Evolutionary conservation across 2,113 vertebrate species (phyloP).

Genomic region (Illadopsis cleaveri): DNA sequence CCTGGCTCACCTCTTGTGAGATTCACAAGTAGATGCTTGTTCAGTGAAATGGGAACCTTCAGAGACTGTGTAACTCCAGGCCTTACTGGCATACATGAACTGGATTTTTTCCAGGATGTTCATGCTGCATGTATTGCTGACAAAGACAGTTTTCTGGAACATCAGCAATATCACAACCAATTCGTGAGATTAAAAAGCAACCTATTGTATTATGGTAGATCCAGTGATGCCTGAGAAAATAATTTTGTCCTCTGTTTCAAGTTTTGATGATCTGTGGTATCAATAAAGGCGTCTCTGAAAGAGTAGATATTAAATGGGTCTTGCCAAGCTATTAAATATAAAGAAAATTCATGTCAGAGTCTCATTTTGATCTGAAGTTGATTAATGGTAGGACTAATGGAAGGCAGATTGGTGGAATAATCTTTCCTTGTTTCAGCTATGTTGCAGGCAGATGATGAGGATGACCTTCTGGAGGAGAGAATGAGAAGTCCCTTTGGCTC

Average conservation of each 20-base stretch:
- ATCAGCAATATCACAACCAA: background rate
- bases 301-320: background rate
- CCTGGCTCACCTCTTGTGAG: background rate
- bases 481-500: slow-evolving; percentile 99
- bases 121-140: background rate
- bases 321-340: background rate
- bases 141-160: background rate
- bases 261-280: background rate
- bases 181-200: slow-evolving; percentile 10
- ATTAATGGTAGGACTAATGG: background rate
- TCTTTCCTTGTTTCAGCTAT: slow-evolving; percentile 80
- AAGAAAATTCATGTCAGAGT: background rate
- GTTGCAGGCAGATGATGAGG: slow-evolving; percentile 97
- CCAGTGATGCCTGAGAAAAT: background rate
- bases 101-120: background rate
- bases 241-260: background rate
- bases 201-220: background rate
- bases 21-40: background rate
- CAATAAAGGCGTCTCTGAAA: background rate
- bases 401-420: background rate
- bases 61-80: background rate
- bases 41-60: background rate
- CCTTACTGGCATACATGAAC: background rate
- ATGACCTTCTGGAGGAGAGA: slow-evolving; percentile 95
- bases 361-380: background rate